Evolutionary conservation across 2,113 vertebrate genomes (phyloP).

Genomic region (Aix galericulata): DNA sequence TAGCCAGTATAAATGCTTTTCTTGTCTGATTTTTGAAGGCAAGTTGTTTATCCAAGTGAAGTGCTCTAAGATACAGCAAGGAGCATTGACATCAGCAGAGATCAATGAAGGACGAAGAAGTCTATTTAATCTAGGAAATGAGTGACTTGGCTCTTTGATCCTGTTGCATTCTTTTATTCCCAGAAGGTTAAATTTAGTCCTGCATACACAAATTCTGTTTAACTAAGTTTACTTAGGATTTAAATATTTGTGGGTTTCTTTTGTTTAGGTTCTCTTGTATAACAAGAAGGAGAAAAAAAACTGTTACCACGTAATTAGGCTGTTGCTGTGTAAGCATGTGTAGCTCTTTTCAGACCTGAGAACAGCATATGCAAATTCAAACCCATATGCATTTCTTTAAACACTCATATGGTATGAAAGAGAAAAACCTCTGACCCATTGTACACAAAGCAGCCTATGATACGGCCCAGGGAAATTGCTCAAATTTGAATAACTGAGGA

Average conservation of each 20-base stretch:
- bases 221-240: conserved; percentile 62
- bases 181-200: conserved; percentile 65
- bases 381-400: conserved; percentile 24
- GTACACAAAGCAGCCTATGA: not conserved
- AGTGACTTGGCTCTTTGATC: conserved; percentile 74
- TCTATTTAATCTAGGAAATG: conserved; percentile 70
- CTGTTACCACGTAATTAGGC: conserved; percentile 60
- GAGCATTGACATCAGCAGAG: conserved; percentile 53
- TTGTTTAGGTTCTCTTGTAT: conserved; percentile 62
- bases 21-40: conserved; percentile 57
- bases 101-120: conserved; percentile 41
- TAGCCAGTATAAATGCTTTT: not conserved
- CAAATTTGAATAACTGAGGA: not conserved
- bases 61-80: conserved; percentile 48
- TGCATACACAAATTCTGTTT: conserved; percentile 65
- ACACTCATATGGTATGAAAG: not conserved
- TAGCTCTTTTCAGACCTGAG: conserved; percentile 29
- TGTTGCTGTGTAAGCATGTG: conserved; percentile 51
- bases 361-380: conserved; percentile 51
- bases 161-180: conserved; percentile 56
- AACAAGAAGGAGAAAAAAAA: conserved; percentile 7
- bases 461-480: not conserved
- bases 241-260: conserved; percentile 67
- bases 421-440: not conserved
- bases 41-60: conserved; percentile 58